Base-by-base conservation (phyloP, 2,797 vertebrate species). In the Acanthiza pusilla region DNA sequence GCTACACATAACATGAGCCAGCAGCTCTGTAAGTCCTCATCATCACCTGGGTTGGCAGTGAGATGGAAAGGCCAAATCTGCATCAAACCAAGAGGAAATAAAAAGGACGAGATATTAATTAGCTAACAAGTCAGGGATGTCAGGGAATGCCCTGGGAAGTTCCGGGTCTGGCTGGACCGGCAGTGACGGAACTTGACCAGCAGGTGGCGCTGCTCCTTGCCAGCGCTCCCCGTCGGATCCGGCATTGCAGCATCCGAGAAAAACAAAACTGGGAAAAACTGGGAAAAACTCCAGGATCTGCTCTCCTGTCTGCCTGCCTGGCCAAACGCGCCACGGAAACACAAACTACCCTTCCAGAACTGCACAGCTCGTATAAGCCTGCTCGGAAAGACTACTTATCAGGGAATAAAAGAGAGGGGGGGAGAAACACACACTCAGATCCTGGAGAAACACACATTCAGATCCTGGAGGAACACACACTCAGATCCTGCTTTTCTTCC, bases 171-270 rank as follows among this genome's bases (percentile, higher is more conserved):
- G 25, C 5, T 32, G 43, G 43, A 3, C 27, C 18, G 25, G 83
- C 55, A 88, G 55, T 40, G 67, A 53, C 13, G 23, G 2, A 2
- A 1, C 66, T 63, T 8, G 81, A 80, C 45, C 92, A 70, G 91
- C 27, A 96, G 94, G 88, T 88, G 91, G 80, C 40, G 85, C 79
- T 60, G 91, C 84, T 57, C 51, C 36, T 91, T 92, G 42, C 93
- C 43, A 47, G 79, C 66, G 61, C 76, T 92, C n/a, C 71, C 45
- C 38, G 26, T 14, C 43, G 22, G 19, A 2, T 13, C 30, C 16
- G 4, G 19, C 50, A 38, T 55, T 78, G n/a, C 75, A 16, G 3
- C 8, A 4, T 12, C 18, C 32, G 38, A 29, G 62, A 50, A 27
- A 19, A 38, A 38, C 38, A 38, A 13, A 38, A 38, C 38, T 38